Conservation (phyloP, 2,888 invertebrate species). For the Siphlonurus alternatus region DNA sequence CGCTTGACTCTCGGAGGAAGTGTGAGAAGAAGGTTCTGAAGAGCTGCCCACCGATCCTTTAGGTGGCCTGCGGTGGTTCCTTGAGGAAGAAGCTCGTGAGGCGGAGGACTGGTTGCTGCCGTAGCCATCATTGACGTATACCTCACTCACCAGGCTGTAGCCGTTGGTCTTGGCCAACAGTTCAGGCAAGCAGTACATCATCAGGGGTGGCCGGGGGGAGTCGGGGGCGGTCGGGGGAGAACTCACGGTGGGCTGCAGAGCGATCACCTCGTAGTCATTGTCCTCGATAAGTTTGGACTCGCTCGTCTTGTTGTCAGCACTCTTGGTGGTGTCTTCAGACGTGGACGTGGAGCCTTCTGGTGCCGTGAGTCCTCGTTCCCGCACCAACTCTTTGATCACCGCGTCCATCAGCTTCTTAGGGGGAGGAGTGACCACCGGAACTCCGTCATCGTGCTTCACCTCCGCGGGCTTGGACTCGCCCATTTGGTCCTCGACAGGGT, state of each 20-base stretch:
- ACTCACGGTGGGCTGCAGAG: conserved; percentile 21
- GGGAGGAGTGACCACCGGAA: conserved; percentile 13
- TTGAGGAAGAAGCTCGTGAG: conserved; percentile 28
- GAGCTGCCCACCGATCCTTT: neutral
- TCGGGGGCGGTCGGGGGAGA: neutral
- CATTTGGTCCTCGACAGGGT: neutral
- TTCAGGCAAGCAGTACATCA: conserved; percentile 25
- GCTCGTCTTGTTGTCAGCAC: conserved; percentile 12
- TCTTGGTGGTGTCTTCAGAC: conserved; percentile 47
- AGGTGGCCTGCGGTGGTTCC: conserved; percentile 19
- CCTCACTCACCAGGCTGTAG: conserved; percentile 57
- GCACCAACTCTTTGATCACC: conserved; percentile 27
- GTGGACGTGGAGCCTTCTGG: neutral
- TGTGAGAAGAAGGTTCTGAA: neutral
- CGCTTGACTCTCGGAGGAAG: neutral
- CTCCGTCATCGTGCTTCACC: neutral
- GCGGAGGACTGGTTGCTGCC: conserved; percentile 18
- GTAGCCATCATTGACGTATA: conserved; percentile 60
- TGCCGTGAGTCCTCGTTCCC: neutral
- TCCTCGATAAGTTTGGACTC: conserved; percentile 10
- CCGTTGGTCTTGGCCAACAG: conserved; percentile 31
- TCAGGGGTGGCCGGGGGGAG: neutral
- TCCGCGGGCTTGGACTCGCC: neutral
- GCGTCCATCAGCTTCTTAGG: conserved; percentile 29
- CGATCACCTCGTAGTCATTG: conserved; percentile 28